Percentiles rank a stretch among this genome's conserved stretches.
Evolutionary conservation across 37 sponge, comb jelly and placozoan genomes (phyloP).

Genomic region (Haliclona indistincta): DNA sequence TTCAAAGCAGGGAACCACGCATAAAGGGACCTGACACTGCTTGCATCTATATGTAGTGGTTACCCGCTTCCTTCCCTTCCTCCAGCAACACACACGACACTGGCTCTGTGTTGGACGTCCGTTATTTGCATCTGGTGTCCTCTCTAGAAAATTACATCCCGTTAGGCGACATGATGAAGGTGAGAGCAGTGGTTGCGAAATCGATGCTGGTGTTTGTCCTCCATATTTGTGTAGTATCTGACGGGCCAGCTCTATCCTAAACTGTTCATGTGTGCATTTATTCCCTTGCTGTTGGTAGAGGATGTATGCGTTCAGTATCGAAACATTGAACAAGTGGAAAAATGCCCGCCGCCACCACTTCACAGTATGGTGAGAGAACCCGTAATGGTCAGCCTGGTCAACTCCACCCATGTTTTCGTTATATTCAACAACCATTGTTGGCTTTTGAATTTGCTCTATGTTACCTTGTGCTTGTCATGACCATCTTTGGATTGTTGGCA

Average conservation of each 20-base stretch:
- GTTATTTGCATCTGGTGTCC: not conserved
- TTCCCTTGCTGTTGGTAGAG: not conserved
- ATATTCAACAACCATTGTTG: constrained; percentile 11
- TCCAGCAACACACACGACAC: not conserved
- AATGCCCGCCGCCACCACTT: constrained; percentile 1
- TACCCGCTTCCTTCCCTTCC: not conserved
- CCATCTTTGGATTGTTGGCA: not conserved
- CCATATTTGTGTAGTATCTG: not conserved
- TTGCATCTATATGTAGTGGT: not conserved
- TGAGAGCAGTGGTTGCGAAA: no score
- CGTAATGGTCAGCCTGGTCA: constrained; percentile 38
- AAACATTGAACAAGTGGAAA: constrained; percentile 14
- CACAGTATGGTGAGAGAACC: no score
- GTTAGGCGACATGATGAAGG: not conserved
- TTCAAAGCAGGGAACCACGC: not conserved
- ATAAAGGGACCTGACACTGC: not conserved
- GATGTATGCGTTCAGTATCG: constrained; percentile 31
- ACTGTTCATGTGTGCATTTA: constrained; percentile 5
- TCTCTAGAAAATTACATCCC: constrained; percentile 10
- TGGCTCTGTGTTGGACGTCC: not conserved
- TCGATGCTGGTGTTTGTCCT: no score
- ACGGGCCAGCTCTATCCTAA: constrained; percentile 18
- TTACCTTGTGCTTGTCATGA: constrained; percentile 1
- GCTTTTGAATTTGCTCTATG: not conserved
- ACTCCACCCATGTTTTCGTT: constrained; percentile 43